Evolutionary conservation across 2,888 invertebrate species (phyloP), one percentile per base, ranked within the genome.

Genomic region (Hoplodrina blanda): DNA sequence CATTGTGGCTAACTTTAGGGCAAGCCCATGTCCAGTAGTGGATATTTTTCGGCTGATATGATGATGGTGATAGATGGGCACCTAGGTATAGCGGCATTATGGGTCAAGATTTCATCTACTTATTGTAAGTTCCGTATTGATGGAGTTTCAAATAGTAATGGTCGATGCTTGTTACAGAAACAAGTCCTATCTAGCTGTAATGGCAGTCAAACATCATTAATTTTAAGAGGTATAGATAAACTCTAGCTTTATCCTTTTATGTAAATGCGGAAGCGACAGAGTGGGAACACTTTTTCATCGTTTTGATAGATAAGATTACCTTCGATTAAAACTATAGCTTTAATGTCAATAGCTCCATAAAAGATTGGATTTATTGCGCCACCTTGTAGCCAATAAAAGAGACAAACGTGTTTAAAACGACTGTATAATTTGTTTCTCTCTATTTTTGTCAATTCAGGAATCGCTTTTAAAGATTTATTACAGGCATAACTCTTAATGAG

Each of bases 341-440:
- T 61, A 57, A 66, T 80, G 78, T 76, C 65, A 70, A 63, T 46
- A 63, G 50, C 50, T 56, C 63, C 30, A 54, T 63, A 56, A 19
- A 49, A 53, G 20, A 54, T 10, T 0, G 19, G 15, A 80, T 71
- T 76, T 78, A 78, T 72, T 50, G 17, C 11, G 20, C 67, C 60
- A 68, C 44, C 62, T 62, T 65, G 25, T 49, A 52, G 17, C 19
- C 62, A 56, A 75, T 62, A 54, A 64, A 19, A 66, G 49, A 54
- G 55, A 69, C 49, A 65, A 62, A 77, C 64, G 50, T 63, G 68
- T 73, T 77, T 68, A 56, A 62, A 66, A 81, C 52, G 69, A 73
- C 49, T 30, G 11, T 62, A n/a, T 66, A 64, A 78, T 81, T 80
- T 69, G 49, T 81, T 56, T 61, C 44, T 61, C 33, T 54, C 25